Evolutionary conservation across 2,797 vertebrate genomes (phyloP).

Genomic region (Amblyopsis hoosieri): DNA sequence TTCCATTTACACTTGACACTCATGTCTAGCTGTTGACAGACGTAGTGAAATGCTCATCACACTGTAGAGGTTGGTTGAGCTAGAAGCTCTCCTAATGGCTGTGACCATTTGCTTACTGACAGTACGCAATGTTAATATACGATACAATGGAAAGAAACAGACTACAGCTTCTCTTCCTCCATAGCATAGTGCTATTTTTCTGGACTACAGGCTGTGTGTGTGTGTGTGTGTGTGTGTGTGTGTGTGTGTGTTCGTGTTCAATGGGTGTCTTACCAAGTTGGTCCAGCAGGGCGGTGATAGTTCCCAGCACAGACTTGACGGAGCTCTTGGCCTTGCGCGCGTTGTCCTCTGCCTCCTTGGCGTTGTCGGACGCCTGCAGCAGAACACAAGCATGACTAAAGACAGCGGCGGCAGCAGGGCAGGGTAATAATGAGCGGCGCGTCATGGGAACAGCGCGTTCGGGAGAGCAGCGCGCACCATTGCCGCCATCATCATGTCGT

Average conservation of each 20-base stretch:
- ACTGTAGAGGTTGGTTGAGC: too few relatives aligned
- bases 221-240: neutral
- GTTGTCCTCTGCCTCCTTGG: slow-evolving; percentile 92
- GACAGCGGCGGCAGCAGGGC: neutral
- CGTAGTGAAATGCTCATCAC: too few relatives aligned
- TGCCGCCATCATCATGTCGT: slow-evolving; percentile 94
- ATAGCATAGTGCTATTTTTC: too few relatives aligned
- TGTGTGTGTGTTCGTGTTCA: neutral
- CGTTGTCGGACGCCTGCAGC: slow-evolving; percentile 86
- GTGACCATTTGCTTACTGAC: too few relatives aligned
- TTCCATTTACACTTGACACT: neutral
- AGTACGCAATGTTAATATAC: too few relatives aligned
- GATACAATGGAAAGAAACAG: too few relatives aligned
- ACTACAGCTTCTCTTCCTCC: too few relatives aligned
- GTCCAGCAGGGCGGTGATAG: slow-evolving; percentile 85
- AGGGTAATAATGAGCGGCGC: too few relatives aligned
- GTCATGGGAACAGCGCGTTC: neutral
- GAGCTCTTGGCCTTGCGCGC: slow-evolving; percentile 93
- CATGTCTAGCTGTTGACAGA: too few relatives aligned
- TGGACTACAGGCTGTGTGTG: too few relatives aligned
- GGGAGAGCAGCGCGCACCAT: slow-evolving; percentile 77
- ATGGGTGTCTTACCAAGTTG: slow-evolving; percentile 82
- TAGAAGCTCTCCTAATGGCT: too few relatives aligned
- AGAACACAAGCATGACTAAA: neutral
- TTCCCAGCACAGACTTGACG: slow-evolving; percentile 83